A percentile compares a stretch with the other conserved stretches of the same genome.
Evolutionary conservation across 2,888 invertebrate genomes (phyloP).

Genomic region (Lepidochrysops patricia): DNA sequence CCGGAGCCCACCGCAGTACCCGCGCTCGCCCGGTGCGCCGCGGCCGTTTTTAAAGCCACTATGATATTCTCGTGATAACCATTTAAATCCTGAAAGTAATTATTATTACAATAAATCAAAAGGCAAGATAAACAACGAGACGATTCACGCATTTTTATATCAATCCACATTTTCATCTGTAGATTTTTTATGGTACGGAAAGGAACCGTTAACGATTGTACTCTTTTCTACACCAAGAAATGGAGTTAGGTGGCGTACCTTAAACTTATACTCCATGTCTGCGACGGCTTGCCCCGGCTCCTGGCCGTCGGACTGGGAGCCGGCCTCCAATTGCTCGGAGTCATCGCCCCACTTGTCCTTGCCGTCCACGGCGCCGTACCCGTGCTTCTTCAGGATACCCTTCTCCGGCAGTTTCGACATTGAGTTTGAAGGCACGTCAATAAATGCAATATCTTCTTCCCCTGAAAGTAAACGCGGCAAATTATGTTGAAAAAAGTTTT

Average conservation of each 20-base stretch:
- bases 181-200: no score
- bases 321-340: constrained; percentile 80
- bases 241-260: constrained; percentile 64
- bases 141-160: no score
- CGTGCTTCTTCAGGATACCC: constrained; percentile 93
- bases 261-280: constrained; percentile 89
- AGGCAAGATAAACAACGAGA: no score
- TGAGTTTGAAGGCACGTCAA: constrained; percentile 85
- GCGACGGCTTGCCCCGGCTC: constrained; percentile 77
- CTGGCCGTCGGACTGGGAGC: constrained; percentile 80
- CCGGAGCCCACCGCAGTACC: constrained; percentile 54
- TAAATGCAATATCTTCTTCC: constrained; percentile 88
- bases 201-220: not conserved
- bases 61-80: constrained; percentile 95
- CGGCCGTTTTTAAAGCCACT: constrained; percentile 90
- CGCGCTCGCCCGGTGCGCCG: constrained; percentile 77
- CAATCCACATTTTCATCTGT: no score
- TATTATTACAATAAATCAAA: not conserved
- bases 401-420: constrained; percentile 88
- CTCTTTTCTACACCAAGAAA: not conserved
- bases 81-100: constrained; percentile 85
- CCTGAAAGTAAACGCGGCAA: constrained; percentile 55
- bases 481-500: not conserved
- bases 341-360: constrained; percentile 85
- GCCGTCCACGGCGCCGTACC: constrained; percentile 82